These are phyloP conservation scores for Psammodynastes pulverulentus DNA, from an alignment of 2,113 vertebrate genomes.

Conservation along the genomic window DNA sequence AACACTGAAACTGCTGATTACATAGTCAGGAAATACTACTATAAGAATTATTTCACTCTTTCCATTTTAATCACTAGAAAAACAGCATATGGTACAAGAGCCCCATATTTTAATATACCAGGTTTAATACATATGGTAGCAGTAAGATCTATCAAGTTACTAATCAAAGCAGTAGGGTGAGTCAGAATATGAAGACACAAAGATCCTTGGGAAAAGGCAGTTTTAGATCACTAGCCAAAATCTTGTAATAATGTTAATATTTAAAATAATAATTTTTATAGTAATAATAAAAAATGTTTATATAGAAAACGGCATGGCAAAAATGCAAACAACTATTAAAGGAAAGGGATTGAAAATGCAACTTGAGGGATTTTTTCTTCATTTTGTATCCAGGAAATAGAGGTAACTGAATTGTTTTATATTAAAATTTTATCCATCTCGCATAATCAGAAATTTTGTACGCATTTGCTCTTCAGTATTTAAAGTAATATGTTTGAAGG, in stretches of 20 bases:
- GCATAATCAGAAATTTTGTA: background rate
- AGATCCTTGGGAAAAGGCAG: background rate
- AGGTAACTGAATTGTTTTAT: background rate
- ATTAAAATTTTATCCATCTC: background rate
- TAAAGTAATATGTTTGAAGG: background rate
- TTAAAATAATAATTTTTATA: background rate
- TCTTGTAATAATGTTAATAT: background rate
- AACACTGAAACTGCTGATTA: background rate
- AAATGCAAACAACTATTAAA: background rate
- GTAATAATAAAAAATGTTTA: background rate
- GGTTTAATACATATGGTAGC: background rate
- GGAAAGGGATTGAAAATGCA: background rate
- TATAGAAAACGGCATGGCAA: background rate
- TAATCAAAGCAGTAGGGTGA: background rate
- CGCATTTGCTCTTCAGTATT: background rate
- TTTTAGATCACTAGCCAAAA: background rate
- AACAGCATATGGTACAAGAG: background rate
- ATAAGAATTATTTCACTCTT: background rate
- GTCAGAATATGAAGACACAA: background rate
- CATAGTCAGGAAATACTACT: background rate
- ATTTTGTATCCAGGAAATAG: background rate
- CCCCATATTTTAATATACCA: background rate
- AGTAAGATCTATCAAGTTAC: background rate
- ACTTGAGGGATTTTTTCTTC: background rate
- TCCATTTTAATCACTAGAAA: background rate